phyloP scores from a whole-genome alignment of 1,140 invertebrate species.

The Eurosta solidaginis region DNA sequence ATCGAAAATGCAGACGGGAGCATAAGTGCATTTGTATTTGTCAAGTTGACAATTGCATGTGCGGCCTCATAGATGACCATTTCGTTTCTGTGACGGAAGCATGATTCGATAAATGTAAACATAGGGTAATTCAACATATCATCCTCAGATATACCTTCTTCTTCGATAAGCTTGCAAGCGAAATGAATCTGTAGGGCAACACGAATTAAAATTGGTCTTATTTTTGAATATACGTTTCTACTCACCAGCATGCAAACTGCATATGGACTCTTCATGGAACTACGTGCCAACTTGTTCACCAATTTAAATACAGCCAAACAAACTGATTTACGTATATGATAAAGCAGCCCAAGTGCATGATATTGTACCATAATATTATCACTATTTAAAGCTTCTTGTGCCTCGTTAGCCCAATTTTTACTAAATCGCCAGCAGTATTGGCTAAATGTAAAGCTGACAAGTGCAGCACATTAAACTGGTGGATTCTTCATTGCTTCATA shows the following conservation, averaged over 20 bases:
- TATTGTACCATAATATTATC: conserved; percentile 91
- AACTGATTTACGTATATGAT: conserved; percentile 91
- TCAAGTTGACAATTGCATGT: conserved; percentile 86
- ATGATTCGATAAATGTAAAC: conserved; percentile 90
- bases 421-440: conserved; percentile 83
- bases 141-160: conserved; percentile 75
- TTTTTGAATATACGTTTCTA: conserved; percentile 58
- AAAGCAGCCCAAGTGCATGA: conserved; percentile 95
- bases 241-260: conserved; percentile 83
- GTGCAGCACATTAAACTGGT: conserved; percentile 92
- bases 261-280: conserved; percentile 86
- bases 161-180: conserved; percentile 91
- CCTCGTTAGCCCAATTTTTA: conserved; percentile 98
- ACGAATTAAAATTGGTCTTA: neutral
- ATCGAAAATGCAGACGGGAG: conserved; percentile 93
- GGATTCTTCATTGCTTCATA: conserved; percentile 98
- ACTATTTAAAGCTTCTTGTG: conserved; percentile 65
- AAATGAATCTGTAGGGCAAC: conserved; percentile 72
- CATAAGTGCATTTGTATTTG: conserved; percentile 80
- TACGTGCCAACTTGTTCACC: conserved; percentile 85
- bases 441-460: conserved; percentile 91
- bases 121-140: conserved; percentile 60
- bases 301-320: conserved; percentile 95
- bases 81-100: conserved; percentile 94
- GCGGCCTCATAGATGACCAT: conserved; percentile 99